Base-by-base conservation (phyloP, 2,113 vertebrate species). In the Bufo gargarizans region DNA sequence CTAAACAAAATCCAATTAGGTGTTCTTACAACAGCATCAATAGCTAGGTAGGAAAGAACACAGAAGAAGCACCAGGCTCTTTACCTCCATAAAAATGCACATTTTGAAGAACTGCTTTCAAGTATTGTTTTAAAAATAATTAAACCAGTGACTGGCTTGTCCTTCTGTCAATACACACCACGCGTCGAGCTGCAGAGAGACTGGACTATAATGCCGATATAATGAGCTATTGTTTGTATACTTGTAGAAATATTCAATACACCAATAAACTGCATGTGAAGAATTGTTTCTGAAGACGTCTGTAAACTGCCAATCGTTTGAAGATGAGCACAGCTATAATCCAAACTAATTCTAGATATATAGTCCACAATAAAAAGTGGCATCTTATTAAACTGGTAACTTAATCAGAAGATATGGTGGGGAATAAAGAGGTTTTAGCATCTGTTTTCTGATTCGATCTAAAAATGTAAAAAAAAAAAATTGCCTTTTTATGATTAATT, bases 1-100 rank as follows among this genome's bases (percentile, higher is more conserved):
- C 86, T 87, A 45, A 86, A 81, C 59, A 81, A 78, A 87, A 87
- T 87, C 86, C 77, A 87, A 87, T 87, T 87, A 87, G 86, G 33
- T 71, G 77, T 17, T 71, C 49, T 56, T 80, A 86, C 59, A 86
- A 86, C 76, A 81, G 16, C 77, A 87, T 81, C 86, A 87, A 71
- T 81, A 87, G 77, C n/a, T 49, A 65, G 76, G 59, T 65, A 43
- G 50, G 63, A 49, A 81, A 56, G 53, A 87, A 87, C 86, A 87
- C 45, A 65, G 17, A 20, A 56, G 81, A 78, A 22, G 45, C 58
- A 80, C 49, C 14, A 71, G n/a, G 12, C 58, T 72, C 53, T 74
- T 72, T 74, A 74, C 65, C 86, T 47, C 74, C 43, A 81, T 80
- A 69, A 71, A 87, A 81, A 45, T 72, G 59, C 77, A 67, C 61